Percentiles rank a stretch among this genome's conserved stretches.
These are phyloP conservation scores for Hoplias malabaricus DNA, from an alignment of 2,113 vertebrate genomes.

Conservation along the genomic window DNA sequence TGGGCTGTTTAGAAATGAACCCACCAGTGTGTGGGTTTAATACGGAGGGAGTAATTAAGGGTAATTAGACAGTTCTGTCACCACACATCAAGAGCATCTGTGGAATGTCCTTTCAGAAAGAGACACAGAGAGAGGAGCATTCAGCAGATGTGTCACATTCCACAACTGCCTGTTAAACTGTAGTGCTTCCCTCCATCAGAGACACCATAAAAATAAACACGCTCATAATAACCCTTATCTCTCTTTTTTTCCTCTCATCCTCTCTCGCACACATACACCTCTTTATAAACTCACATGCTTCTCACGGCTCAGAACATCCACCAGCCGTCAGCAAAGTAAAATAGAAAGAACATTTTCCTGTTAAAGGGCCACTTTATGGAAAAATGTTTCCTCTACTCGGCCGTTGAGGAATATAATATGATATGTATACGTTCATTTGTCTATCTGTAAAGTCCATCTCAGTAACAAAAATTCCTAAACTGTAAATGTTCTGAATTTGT, in stretches of 20 bases:
- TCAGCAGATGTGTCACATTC: conserved; percentile 65
- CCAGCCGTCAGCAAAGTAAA: neutral
- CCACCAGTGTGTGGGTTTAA: conserved; percentile 37
- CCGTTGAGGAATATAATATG: too few species aligned
- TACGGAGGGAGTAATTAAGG: conserved; percentile 34
- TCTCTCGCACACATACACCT: neutral
- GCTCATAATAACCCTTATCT: conserved; percentile 39
- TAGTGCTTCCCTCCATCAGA: conserved; percentile 20
- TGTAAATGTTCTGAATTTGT: too few species aligned
- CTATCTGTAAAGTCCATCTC: too few species aligned
- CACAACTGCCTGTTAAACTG: conserved; percentile 61
- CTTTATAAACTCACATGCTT: conserved; percentile 32
- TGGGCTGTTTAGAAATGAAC: neutral
- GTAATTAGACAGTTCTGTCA: conserved; percentile 24
- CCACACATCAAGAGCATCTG: conserved; percentile 33
- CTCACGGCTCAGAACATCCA: neutral
- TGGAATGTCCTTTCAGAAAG: conserved; percentile 39
- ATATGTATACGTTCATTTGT: too few species aligned
- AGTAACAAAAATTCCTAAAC: too few species aligned
- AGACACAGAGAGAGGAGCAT: conserved; percentile 36
- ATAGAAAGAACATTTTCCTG: too few species aligned
- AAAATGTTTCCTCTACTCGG: too few species aligned
- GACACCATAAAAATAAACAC: conserved; percentile 41
- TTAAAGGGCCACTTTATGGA: too few species aligned
- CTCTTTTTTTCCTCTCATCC: too few species aligned